phyloP scores from a whole-genome alignment of 2,113 vertebrate species.

The Rhagologus leucostigma region DNA sequence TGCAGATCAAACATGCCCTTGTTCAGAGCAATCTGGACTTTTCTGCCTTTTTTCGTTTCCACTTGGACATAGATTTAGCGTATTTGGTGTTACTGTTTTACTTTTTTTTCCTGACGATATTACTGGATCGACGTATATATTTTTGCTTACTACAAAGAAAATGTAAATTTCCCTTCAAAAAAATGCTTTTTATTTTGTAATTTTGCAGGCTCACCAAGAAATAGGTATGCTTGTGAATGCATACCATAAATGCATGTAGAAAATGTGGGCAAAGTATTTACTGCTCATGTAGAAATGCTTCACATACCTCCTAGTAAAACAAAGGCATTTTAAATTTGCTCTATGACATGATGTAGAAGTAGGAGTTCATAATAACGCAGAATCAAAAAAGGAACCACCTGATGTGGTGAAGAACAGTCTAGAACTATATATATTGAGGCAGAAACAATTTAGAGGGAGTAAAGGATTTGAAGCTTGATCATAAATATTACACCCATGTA shows the following conservation, averaged over 20 bases:
- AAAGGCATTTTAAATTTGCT: not conserved
- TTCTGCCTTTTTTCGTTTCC: not conserved
- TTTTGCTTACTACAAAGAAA: not conserved
- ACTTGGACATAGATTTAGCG: not conserved
- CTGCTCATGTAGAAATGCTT: not conserved
- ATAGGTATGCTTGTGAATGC: not conserved
- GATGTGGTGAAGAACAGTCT: not conserved
- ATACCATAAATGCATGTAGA: not conserved
- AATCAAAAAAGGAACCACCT: not conserved
- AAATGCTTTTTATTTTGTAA: not conserved
- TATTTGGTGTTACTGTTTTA: not conserved
- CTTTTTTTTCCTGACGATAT: not conserved
- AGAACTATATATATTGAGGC: not conserved
- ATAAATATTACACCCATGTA: not conserved
- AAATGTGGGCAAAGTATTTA: not conserved
- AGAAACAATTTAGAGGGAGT: not conserved
- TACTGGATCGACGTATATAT: not conserved
- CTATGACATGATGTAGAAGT: not conserved
- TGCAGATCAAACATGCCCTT: slow-evolving; percentile 31
- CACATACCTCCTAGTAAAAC: not conserved
- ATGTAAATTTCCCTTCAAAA: not conserved
- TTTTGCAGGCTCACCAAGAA: not conserved
- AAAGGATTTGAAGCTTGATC: not conserved
- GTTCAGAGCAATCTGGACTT: not conserved
- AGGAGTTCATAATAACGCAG: not conserved